Evolutionary conservation across 1,140 invertebrate genomes (phyloP), one percentile per base, ranked within the genome.

Genomic region (Eumaeus atala): DNA sequence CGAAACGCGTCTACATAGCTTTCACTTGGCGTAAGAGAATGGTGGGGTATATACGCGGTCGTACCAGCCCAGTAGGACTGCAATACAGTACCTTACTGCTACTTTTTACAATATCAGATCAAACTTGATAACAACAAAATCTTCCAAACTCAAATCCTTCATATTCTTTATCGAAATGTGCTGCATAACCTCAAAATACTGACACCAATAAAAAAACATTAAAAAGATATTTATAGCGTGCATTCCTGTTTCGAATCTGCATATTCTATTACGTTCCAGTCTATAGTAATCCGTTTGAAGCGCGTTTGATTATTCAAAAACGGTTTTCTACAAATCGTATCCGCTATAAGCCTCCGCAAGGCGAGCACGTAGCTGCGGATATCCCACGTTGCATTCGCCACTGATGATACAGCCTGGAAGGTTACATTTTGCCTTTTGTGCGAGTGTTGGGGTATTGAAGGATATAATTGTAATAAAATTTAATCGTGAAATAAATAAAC

Each of bases 281-380:
- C 18, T 10, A 9, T 18, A 14, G 16, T 37, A 51, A 51, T 38
- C 49, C 49, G 16, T 53, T 53, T 44, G 18, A 53, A 28, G 42
- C 28, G 37, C 51, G 18, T 53, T 53, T 53, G 51, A 53, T 53
- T 53, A 53, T 53, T 53, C 38, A 33, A 53, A 53, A 53, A 53
- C 42, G 38, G 51, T 34, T 53, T 44, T 28, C 51, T 53, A 53
- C 51, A 53, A 53, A 53, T 53, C 38, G 38, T 12, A 53, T 53
- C 51, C 51, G 28, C 18, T 9, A 17, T 21, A 52, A 42, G 8
- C 48, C 16, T 28, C 35, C 12, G 12, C 28, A 12, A 35, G 33
- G 33, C 48, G 18, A 14, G 51, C 51, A 53, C 51, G 51, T 53
- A n/a, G 33, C 48, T 50, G 48, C 48, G 33, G 28, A 50, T 35